These are phyloP conservation scores for Galerucella calmariensis DNA, from an alignment of 2,888 invertebrate species.

Conservation along the genomic window DNA sequence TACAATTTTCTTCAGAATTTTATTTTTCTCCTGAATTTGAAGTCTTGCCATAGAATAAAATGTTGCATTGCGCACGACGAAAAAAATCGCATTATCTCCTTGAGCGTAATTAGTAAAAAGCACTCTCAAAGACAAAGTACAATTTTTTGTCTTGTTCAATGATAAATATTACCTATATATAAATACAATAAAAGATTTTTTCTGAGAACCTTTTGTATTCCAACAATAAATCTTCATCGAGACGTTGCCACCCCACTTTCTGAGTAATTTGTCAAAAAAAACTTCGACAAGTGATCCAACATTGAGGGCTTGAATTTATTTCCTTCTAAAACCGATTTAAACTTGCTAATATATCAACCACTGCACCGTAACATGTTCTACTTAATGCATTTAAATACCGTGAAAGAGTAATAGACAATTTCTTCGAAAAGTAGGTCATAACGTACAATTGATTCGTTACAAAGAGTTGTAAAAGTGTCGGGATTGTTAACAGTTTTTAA, in stretches of 20 bases:
- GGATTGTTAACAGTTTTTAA: conserved; percentile 35
- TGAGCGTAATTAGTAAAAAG: too few species aligned
- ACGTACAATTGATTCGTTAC: conserved; percentile 43
- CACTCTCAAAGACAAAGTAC: too few species aligned
- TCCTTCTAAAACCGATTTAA: conserved; percentile 39
- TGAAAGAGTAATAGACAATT: conserved; percentile 36
- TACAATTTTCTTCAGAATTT: too few species aligned
- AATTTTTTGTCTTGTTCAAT: too few species aligned
- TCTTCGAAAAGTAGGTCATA: conserved; percentile 44
- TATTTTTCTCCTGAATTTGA: too few species aligned
- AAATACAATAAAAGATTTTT: too few species aligned
- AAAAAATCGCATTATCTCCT: too few species aligned
- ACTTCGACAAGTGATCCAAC: background rate
- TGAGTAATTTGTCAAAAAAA: background rate
- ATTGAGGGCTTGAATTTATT: background rate
- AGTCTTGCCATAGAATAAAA: too few species aligned
- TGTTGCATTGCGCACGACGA: too few species aligned
- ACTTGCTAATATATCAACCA: conserved; percentile 45
- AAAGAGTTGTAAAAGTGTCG: conserved; percentile 47
- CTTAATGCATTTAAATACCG: conserved; percentile 24
- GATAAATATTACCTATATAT: too few species aligned
- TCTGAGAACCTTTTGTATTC: too few species aligned
- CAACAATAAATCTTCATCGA: too few species aligned
- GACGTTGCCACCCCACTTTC: background rate
- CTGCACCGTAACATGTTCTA: conserved; percentile 3